Conservation (phyloP, 2,888 invertebrate genomes). For the Drosophila multiciliata region DNA sequence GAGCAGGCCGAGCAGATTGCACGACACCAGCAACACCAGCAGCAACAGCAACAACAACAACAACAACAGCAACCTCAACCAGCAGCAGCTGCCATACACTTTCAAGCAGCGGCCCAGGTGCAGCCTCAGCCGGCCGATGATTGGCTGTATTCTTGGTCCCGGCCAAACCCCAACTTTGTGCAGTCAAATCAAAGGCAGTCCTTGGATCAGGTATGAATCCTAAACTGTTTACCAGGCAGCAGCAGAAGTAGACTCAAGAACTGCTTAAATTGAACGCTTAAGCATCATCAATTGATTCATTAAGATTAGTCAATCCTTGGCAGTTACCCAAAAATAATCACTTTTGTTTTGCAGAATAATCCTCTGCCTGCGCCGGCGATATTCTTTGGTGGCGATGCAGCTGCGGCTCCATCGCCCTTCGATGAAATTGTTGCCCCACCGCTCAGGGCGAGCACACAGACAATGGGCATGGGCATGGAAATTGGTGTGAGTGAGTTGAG, state of each 20-base stretch:
- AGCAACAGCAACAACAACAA: not conserved
- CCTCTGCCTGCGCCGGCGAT: slow-evolving; percentile 71
- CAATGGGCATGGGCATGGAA: slow-evolving; percentile 10
- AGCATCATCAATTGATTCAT: not conserved
- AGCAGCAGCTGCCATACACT: not conserved
- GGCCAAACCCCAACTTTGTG: not conserved
- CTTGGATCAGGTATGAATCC: slow-evolving; percentile 18
- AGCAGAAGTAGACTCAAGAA: not conserved
- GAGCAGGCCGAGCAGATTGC: slow-evolving; percentile 49
- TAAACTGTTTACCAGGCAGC: not conserved
- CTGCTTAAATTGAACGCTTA: not conserved
- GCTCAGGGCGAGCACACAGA: slow-evolving; percentile 31
- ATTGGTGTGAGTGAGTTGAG: not conserved
- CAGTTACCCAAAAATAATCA: not conserved
- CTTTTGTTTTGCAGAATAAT: slow-evolving; percentile 16
- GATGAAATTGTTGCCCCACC: slow-evolving; percentile 82
- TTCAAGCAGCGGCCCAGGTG: slow-evolving; percentile 64
- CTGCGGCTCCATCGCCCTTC: slow-evolving; percentile 75
- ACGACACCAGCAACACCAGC: slow-evolving; percentile 13
- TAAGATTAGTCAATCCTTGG: not conserved
- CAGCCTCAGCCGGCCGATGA: slow-evolving; percentile 31
- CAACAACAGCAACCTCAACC: not conserved
- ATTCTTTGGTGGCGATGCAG: slow-evolving; percentile 77
- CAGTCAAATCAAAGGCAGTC: slow-evolving; percentile 2
- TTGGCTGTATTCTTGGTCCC: slow-evolving; percentile 42